A percentile compares a stretch with the other conserved stretches of the same genome.
Conservation (phyloP, 2,797 vertebrate species). For the Xiphophorus birchmanni region DNA sequence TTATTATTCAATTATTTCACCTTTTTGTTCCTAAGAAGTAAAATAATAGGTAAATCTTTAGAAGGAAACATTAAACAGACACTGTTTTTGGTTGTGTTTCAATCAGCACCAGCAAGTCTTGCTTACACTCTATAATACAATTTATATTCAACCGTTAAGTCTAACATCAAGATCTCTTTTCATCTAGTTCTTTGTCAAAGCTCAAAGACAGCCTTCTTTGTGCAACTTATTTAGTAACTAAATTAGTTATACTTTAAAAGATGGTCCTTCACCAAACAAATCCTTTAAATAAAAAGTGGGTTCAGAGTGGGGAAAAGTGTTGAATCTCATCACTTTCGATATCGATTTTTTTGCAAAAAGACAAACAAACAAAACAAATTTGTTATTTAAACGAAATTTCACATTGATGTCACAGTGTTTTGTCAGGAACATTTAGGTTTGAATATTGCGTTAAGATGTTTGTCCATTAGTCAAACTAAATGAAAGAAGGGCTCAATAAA, state of each 20-base stretch:
- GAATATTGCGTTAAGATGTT: background rate
- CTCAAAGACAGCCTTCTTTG: background rate
- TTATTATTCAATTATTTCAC: background rate
- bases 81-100: no score
- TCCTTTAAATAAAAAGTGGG: background rate
- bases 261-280: background rate
- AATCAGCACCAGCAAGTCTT: background rate
- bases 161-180: background rate
- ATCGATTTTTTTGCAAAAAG: no score
- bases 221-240: background rate
- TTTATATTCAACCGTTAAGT: background rate
- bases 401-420: background rate
- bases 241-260: background rate
- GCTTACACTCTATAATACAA: background rate
- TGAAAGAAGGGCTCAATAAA: slow-evolving; percentile 36
- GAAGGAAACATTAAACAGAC: background rate
- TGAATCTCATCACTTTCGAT: no score
- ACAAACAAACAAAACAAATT: background rate
- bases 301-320: background rate
- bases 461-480: slow-evolving; percentile 42
- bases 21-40: no score
- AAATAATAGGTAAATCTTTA: background rate
- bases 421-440: background rate
- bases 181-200: background rate
- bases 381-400: background rate